Evolutionary conservation across 2,888 invertebrate genomes (phyloP).

Genomic region (Neocrepidodera transversa): DNA sequence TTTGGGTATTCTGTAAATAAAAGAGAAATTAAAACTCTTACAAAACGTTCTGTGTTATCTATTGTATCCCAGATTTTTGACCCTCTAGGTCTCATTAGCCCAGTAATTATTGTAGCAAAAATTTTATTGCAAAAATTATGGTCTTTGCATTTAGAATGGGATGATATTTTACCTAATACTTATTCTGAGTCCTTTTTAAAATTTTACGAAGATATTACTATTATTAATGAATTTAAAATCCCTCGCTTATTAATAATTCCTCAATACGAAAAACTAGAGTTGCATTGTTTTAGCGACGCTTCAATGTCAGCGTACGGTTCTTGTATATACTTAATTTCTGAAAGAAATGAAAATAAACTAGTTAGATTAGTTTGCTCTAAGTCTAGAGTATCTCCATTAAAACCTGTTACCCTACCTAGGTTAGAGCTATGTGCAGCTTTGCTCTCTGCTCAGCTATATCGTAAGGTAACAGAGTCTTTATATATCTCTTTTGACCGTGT

Average conservation of each 20-base stretch:
- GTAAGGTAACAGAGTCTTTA: conserved; percentile 1
- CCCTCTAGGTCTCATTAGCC: conserved; percentile 40
- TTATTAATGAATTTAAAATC: conserved; percentile 28
- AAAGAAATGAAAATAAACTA: conserved; percentile 4
- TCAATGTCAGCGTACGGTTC: conserved; percentile 39
- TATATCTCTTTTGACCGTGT: neutral
- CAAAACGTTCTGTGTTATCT: conserved; percentile 35
- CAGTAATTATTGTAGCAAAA: conserved; percentile 38
- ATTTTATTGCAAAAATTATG: conserved; percentile 41
- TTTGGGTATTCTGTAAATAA: conserved; percentile 22
- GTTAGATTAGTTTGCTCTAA: conserved; percentile 36
- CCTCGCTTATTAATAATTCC: conserved; percentile 20
- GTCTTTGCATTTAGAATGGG: conserved; percentile 38
- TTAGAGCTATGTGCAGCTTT: conserved; percentile 40
- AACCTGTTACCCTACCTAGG: conserved; percentile 36
- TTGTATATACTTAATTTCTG: conserved; percentile 34
- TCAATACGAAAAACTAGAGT: conserved; percentile 20
- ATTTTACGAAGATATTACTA: conserved; percentile 32
- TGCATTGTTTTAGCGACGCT: conserved; percentile 45
- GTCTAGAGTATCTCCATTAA: conserved; percentile 39
- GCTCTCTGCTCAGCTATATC: conserved; percentile 3
- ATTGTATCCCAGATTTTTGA: conserved; percentile 42
- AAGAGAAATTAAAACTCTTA: conserved; percentile 1
- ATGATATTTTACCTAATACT: conserved; percentile 34
- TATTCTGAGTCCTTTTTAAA: conserved; percentile 9